Evolutionary conservation across 2,113 vertebrate species (phyloP).

Genomic region (Struthidea cinerea): DNA sequence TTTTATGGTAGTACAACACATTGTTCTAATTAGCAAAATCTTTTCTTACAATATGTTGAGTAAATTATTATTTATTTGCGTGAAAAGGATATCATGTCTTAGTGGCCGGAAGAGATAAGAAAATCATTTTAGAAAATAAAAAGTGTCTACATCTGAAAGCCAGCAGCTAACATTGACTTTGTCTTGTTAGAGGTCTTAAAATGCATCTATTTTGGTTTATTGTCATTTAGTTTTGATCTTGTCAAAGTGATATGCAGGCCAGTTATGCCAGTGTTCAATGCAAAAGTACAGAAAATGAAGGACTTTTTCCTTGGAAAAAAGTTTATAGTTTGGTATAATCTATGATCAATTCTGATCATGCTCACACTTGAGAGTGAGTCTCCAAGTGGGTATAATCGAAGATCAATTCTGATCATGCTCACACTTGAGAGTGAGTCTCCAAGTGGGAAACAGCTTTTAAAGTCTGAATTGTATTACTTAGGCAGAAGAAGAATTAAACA

Average conservation of each 20-base stretch:
- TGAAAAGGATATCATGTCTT: background rate
- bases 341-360: background rate
- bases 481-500: background rate
- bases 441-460: background rate
- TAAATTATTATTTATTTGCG: background rate
- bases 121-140: background rate
- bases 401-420: background rate
- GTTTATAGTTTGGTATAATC: background rate
- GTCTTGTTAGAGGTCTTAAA: background rate
- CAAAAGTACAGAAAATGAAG: background rate
- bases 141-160: background rate
- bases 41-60: background rate
- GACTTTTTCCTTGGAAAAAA: background rate
- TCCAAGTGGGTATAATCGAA: background rate
- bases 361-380: background rate
- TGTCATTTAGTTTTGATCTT: background rate
- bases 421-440: background rate
- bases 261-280: background rate
- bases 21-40: background rate
- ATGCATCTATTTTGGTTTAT: background rate
- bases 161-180: background rate
- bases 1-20: background rate
- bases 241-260: background rate
- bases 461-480: background rate
- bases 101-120: background rate